These are phyloP conservation scores for Drosophila maculinotata DNA, from an alignment of 2,888 invertebrate species.

Conservation along the genomic window DNA sequence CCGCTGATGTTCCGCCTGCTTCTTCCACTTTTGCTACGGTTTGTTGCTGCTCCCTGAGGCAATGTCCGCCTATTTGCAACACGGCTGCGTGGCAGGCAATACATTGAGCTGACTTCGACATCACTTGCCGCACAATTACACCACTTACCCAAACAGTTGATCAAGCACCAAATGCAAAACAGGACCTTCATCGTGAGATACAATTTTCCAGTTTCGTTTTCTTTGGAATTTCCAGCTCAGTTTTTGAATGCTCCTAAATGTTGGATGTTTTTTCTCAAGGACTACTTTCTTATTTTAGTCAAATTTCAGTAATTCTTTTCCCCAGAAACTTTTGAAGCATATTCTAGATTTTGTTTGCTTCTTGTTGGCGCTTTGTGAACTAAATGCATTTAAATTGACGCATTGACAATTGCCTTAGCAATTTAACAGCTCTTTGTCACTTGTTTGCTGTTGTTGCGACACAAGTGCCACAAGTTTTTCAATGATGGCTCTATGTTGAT, in stretches of 20 bases:
- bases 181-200: slow-evolving; percentile 42
- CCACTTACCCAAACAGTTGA: slow-evolving; percentile 51
- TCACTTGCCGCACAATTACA: not conserved
- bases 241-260: slow-evolving; percentile 19
- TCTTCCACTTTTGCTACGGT: not conserved
- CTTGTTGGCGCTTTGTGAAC: slow-evolving; percentile 35
- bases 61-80: slow-evolving; percentile 34
- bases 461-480: slow-evolving; percentile 39
- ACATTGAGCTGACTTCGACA: slow-evolving; percentile 8
- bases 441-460: slow-evolving; percentile 32
- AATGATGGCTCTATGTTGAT: slow-evolving; percentile 11
- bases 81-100: slow-evolving; percentile 16
- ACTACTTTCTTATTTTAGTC: slow-evolving; percentile 21
- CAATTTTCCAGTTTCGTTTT: slow-evolving; percentile 3
- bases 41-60: slow-evolving; percentile 29
- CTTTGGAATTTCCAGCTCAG: slow-evolving; percentile 1
- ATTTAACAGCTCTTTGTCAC: slow-evolving; percentile 63
- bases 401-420: slow-evolving; percentile 77
- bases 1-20: not conserved
- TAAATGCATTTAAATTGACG: slow-evolving; percentile 74
- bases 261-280: slow-evolving; percentile 42
- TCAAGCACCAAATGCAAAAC: slow-evolving; percentile 31
- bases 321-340: slow-evolving; percentile 30
- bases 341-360: slow-evolving; percentile 1
- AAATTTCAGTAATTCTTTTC: slow-evolving; percentile 9